Evolutionary conservation across 2,113 vertebrate species (phyloP).

Genomic region (Falcunculus frontatus): DNA sequence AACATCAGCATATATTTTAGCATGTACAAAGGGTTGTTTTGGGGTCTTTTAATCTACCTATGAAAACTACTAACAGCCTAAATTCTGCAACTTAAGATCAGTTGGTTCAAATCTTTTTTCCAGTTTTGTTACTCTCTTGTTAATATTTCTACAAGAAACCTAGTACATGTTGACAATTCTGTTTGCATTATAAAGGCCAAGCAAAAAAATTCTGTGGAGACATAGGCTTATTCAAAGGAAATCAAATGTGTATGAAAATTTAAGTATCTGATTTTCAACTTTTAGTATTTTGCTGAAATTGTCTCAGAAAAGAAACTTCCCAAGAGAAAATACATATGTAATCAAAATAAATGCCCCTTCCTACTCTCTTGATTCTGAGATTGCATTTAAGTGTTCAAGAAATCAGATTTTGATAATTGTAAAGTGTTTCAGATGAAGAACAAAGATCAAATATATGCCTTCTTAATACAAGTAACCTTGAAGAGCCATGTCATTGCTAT

Average conservation of each 20-base stretch:
- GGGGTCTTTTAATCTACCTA: neutral
- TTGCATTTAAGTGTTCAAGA: neutral
- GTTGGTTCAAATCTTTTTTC: neutral
- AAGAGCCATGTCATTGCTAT: neutral
- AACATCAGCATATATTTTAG: neutral
- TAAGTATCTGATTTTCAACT: neutral
- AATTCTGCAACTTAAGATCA: neutral
- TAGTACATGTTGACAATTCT: neutral
- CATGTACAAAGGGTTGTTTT: neutral
- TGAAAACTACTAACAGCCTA: neutral
- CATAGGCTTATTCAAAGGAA: neutral
- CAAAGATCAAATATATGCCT: neutral
- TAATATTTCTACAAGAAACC: neutral
- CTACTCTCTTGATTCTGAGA: neutral
- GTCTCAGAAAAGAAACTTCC: neutral
- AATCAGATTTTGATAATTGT: neutral
- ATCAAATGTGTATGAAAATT: neutral
- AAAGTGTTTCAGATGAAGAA: neutral
- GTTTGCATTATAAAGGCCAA: neutral
- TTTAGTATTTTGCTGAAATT: neutral
- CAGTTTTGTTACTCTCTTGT: neutral
- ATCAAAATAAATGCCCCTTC: neutral
- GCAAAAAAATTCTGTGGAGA: neutral
- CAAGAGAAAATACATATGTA: neutral
- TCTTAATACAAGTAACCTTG: neutral